Conservation (phyloP, 1,140 invertebrate genomes). For the Lucilia cuprina region DNA sequence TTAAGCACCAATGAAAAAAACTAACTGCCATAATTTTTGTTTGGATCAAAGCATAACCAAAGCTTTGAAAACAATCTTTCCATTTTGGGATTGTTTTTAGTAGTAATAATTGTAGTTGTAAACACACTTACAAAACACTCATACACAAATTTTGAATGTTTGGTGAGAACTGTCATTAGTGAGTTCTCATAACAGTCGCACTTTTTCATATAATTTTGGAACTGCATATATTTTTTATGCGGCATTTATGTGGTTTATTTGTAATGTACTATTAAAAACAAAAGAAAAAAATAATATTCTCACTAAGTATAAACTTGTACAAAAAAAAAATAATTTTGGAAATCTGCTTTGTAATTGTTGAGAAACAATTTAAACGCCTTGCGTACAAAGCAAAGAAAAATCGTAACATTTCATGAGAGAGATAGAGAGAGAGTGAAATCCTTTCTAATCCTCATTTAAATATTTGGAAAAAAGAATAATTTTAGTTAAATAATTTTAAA, state of each 20-base stretch:
- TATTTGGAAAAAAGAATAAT: neutral
- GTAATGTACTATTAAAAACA: neutral
- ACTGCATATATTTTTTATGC: conserved; percentile 29
- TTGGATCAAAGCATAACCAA: neutral
- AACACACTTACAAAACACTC: neutral
- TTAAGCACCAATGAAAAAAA: conserved; percentile 17
- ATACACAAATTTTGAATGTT: conserved; percentile 5
- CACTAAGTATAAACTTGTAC: conserved; percentile 25
- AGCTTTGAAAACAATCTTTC: conserved; percentile 12
- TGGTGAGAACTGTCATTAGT: neutral
- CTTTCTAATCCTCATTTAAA: neutral
- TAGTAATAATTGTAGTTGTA: neutral
- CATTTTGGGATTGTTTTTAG: conserved; percentile 9
- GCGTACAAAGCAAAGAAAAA: neutral
- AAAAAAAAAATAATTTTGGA: neutral
- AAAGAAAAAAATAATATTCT: conserved; percentile 9
- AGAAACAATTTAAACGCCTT: neutral
- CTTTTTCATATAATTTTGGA: neutral
- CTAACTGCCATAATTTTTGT: neutral
- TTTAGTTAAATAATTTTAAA: neutral
- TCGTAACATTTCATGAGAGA: conserved; percentile 8
- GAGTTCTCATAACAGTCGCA: neutral
- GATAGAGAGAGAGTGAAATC: conserved; percentile 13
- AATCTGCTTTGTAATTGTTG: neutral
- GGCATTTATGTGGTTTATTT: conserved; percentile 25